phyloP scores from a whole-genome alignment of 2,797 vertebrate genomes.

The Yasuhikotakia modesta region DNA sequence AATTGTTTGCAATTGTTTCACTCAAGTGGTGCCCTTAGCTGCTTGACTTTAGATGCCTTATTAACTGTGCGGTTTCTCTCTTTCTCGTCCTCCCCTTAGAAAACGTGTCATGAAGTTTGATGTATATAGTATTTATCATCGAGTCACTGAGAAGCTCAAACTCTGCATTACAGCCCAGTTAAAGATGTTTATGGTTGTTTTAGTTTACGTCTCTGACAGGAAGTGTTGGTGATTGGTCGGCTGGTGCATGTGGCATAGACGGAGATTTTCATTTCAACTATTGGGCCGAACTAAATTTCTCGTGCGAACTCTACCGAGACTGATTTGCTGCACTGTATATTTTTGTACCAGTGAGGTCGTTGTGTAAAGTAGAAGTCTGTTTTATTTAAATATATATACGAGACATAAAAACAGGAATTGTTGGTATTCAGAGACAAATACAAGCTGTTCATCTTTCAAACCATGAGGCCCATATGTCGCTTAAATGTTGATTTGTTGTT shows the following conservation, averaged over 20 bases:
- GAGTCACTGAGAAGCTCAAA: slow-evolving; percentile 68
- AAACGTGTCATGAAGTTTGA: slow-evolving; percentile 69
- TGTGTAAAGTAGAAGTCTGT: slow-evolving; percentile 42
- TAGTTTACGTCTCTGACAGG: background rate
- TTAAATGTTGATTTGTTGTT: slow-evolving; percentile 5
- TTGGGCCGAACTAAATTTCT: slow-evolving; percentile 31
- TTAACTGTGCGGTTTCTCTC: slow-evolving; percentile 72
- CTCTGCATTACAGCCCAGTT: slow-evolving; percentile 57
- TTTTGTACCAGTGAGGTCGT: slow-evolving; percentile 50
- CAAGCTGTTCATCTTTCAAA: slow-evolving; percentile 5
- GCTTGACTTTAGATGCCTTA: slow-evolving; percentile 83
- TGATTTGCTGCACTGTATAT: slow-evolving; percentile 56
- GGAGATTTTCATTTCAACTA: slow-evolving; percentile 29
- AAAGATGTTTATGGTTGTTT: slow-evolving; percentile 22
- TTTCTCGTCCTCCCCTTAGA: slow-evolving; percentile 63
- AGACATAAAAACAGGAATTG: background rate
- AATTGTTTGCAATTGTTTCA: slow-evolving; percentile 76
- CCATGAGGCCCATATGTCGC: background rate
- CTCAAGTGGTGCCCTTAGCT: slow-evolving; percentile 69
- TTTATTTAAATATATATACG: slow-evolving; percentile 35
- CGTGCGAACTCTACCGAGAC: slow-evolving; percentile 32
- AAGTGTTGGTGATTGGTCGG: background rate
- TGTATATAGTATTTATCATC: slow-evolving; percentile 79
- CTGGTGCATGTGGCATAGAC: slow-evolving; percentile 30
- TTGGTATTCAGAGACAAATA: slow-evolving; percentile 18